Conservation (phyloP, 1,140 invertebrate species). For the Bemisia tabaci region DNA sequence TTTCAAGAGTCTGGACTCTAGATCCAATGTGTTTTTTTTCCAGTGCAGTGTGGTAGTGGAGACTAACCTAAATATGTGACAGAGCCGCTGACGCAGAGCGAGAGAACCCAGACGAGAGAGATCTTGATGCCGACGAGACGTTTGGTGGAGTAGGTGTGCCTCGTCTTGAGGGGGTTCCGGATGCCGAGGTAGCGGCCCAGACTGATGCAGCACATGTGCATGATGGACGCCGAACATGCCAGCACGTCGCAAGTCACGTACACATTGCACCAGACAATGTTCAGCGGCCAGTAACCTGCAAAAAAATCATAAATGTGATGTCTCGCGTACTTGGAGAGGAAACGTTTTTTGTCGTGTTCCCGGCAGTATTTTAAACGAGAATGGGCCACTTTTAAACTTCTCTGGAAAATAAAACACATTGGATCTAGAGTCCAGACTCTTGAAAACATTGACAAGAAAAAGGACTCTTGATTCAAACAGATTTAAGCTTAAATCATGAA, state of each 20-base stretch:
- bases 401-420: too few species aligned
- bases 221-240: constrained; percentile 83
- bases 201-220: constrained; percentile 96
- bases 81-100: constrained; percentile 73
- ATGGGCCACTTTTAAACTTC: too few species aligned
- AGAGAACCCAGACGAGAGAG: constrained; percentile 67
- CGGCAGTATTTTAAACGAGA: too few species aligned
- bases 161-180: constrained; percentile 68
- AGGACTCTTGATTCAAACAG: too few species aligned
- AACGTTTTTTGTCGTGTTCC: too few species aligned
- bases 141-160: constrained; percentile 55
- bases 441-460: too few species aligned
- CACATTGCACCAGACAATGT: constrained; percentile 74
- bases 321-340: too few species aligned
- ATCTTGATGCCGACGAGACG: constrained; percentile 68
- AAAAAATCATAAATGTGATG: too few species aligned
- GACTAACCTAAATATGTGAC: constrained; percentile 70
- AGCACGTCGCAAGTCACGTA: constrained; percentile 92
- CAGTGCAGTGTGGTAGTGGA: not conserved
- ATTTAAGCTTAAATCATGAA: too few species aligned
- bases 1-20: too few species aligned
- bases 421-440: too few species aligned
- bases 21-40: not conserved
- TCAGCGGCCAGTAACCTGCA: constrained; percentile 83
- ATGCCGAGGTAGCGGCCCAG: constrained; percentile 85